These are phyloP conservation scores for Muscidifurax raptorellus DNA, from an alignment of 1,140 invertebrate species.

Conservation along the genomic window DNA sequence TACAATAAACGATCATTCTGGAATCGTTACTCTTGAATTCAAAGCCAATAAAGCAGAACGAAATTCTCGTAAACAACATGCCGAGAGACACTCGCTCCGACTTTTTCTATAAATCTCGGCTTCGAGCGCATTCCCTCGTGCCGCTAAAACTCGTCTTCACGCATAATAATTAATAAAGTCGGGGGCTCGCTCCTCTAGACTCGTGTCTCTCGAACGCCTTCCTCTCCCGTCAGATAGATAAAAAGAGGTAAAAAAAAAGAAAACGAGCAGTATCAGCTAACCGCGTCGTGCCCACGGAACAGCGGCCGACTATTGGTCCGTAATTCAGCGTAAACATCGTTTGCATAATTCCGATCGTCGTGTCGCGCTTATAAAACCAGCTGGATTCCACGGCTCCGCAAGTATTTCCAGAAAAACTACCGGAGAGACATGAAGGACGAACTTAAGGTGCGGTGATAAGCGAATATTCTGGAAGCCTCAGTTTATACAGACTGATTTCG, in stretches of 20 bases:
- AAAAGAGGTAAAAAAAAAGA: slow-evolving; percentile 4
- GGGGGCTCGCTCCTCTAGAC: not conserved
- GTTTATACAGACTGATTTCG: not conserved
- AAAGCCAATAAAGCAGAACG: too few relatives aligned
- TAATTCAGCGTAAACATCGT: slow-evolving; percentile 63
- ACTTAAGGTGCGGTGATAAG: slow-evolving; percentile 59
- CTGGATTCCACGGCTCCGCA: not conserved
- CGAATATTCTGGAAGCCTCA: not conserved
- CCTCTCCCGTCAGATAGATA: not conserved
- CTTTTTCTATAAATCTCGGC: too few relatives aligned
- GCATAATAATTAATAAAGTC: not conserved
- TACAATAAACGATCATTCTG: too few relatives aligned
- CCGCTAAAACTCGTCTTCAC: not conserved
- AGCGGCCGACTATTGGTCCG: slow-evolving; percentile 53
- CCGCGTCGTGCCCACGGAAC: slow-evolving; percentile 58
- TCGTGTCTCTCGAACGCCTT: too few relatives aligned
- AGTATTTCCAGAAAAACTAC: slow-evolving; percentile 45
- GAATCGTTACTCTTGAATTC: too few relatives aligned
- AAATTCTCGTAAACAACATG: too few relatives aligned
- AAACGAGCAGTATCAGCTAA: slow-evolving; percentile 48
- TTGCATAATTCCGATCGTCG: slow-evolving; percentile 56
- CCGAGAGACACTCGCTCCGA: too few relatives aligned
- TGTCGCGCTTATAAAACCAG: slow-evolving; percentile 63
- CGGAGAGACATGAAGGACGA: slow-evolving; percentile 61
- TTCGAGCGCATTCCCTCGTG: too few relatives aligned